Base-by-base conservation (phyloP, 1,140 invertebrate genomes). In the Globodera rostochiensis region DNA sequence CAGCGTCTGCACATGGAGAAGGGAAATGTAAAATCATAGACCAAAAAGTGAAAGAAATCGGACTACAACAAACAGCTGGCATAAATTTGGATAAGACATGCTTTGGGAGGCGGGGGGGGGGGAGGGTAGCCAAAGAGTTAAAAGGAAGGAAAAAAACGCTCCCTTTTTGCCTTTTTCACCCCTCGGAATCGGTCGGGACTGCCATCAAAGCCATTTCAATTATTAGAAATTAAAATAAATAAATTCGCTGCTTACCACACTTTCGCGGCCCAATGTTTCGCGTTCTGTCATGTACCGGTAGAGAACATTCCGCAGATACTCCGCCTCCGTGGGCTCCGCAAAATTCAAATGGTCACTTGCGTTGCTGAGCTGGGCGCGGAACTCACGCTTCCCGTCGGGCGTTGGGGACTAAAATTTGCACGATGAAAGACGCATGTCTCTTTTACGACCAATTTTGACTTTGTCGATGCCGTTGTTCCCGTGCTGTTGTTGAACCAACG, bases 241-340 rank as follows among this genome's bases (percentile, higher is more conserved):
- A 3, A 36, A 36, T 36, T 36, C 36, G 36, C 36, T 49, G 66
- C 66, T 36, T 66, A 81, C 80, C 80, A 81, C 80, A 76, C 71
- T 81, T n/a, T 82, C 81, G 46, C 75, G 73, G 19, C 81, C 80
- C 45, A 82, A 67, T 45, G 57, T 73, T 82, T 82, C 81, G 7
- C 81, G 80, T 67, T 82, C 80, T n/a, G 73, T 82, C 81, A 82
- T 82, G 67, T 82, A 82, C 0, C 77, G 81, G 49, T 74, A 82
- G 46, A 82, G 80, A n/a, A 82, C 81, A 47, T 82, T 82, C 9
- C 75, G 78, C 21, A 82, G 74, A 74, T 82, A 82, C 64, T 81
- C 80, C 50, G 80, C 80, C 50, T 81, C 80, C 8, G 80, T 81
- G 2, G 80, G 80, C 70, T 81, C 64, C 50, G 80, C 80, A 76